Base-by-base conservation (phyloP, 2,888 invertebrate genomes). In the Lasioglossum malachurum region DNA sequence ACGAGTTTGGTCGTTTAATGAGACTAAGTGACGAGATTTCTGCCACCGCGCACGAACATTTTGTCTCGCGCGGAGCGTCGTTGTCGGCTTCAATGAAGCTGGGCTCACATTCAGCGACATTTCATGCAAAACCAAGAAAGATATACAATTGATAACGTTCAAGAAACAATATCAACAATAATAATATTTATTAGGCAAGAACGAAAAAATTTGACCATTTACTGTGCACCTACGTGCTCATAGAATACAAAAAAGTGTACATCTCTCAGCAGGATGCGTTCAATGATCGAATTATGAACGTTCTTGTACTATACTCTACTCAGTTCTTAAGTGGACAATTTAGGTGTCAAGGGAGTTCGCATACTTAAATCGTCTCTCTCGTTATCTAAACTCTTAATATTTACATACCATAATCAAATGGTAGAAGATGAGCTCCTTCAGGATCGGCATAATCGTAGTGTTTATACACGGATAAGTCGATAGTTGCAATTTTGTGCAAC, bases 1-100 rank as follows among this genome's bases (percentile, higher is more conserved):
- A 67, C 44, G 67, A 78, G 57, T 87, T 89, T 80, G 80, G 85
- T 78, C 80, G 77, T 86, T 89, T 84, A 84, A 88, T 80, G 80
- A 90, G 80, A 73, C 64, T 57, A 60, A 76, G 75, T 46, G 79
- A 64, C 31, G 60, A 41, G 67, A 31, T 44, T 27, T 4, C 7
- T 73, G 16, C 31, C 44, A 16, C 5, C 53, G 10, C n/a, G 46
- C 31, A 27, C 38, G n/a, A 27, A 14, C 49, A 14, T 64, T 76
- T 64, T 76, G 69, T 87, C 46, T 16, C 16, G 35, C 41, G 4
- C 44, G 4, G 8, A n/a, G 80, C 71, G 31, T 73, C 80, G 44
- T 53, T 60, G 19, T 27, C 67, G 7, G 38, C 49, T 74, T 86
- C 53, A 53, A 64, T 75, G 46, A 73, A 75, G 53, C 74, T 57